Evolutionary conservation across 2,113 vertebrate species (phyloP).

Genomic region (Myrmecophaga tridactyla): DNA sequence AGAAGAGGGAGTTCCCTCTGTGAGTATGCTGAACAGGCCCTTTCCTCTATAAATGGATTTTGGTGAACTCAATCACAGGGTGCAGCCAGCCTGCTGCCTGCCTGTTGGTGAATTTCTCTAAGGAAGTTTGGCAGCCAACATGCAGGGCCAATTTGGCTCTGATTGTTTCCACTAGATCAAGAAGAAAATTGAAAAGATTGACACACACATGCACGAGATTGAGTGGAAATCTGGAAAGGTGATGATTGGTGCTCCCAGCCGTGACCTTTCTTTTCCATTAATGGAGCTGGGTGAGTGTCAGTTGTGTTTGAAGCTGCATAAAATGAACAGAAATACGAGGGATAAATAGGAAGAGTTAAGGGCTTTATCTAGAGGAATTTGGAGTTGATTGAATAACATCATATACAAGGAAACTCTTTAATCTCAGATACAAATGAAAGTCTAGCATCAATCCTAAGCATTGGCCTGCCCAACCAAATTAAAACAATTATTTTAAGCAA

Average conservation of each 20-base stretch:
- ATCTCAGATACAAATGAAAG: constrained; percentile 37
- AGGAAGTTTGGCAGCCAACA: background rate
- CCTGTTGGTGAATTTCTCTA: background rate
- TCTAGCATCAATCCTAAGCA: constrained; percentile 22
- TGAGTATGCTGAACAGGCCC: background rate
- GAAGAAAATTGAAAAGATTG: constrained; percentile 72
- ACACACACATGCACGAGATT: background rate
- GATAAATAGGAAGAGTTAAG: constrained; percentile 78
- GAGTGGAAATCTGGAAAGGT: constrained; percentile 20
- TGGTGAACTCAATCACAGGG: background rate
- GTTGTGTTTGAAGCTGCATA: constrained; percentile 74
- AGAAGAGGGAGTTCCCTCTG: background rate
- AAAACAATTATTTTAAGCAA: constrained; percentile 42
- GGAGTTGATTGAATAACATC: constrained; percentile 60
- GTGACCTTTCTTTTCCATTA: constrained; percentile 84
- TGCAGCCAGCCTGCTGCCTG: background rate
- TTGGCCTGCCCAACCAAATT: background rate
- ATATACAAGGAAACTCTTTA: constrained; percentile 38
- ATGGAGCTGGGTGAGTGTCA: constrained; percentile 65
- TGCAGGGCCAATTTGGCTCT: background rate
- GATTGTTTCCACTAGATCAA: constrained; percentile 15
- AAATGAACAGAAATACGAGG: constrained; percentile 78
- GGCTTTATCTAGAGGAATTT: constrained; percentile 52
- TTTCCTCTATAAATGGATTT: background rate
- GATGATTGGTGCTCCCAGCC: constrained; percentile 61